Evolutionary conservation across 2,888 invertebrate genomes (phyloP).

Genomic region (Abscondita cerata): DNA sequence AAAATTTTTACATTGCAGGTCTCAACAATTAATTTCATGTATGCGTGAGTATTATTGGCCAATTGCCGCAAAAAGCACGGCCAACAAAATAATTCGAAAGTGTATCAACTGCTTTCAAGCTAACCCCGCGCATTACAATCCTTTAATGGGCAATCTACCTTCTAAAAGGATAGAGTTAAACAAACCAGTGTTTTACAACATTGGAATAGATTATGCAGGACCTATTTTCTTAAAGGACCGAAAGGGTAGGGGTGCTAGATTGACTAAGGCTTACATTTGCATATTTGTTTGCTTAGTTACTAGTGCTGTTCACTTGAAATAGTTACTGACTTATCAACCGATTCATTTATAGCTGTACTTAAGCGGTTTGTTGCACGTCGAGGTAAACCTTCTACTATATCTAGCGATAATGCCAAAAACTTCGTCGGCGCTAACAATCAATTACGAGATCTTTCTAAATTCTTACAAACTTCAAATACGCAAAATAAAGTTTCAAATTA

Average conservation of each 20-base stretch:
- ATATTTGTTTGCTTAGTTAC: constrained; percentile 2
- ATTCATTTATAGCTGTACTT: no score
- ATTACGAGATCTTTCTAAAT: no score
- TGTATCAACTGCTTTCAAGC: constrained; percentile 14
- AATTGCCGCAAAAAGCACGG: constrained; percentile 24
- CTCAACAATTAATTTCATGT: no score
- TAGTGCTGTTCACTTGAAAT: no score
- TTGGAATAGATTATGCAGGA: constrained; percentile 23
- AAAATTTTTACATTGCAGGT: constrained; percentile 35
- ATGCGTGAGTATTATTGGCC: constrained; percentile 40
- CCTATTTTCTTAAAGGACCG: constrained; percentile 25
- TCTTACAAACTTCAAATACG: no score
- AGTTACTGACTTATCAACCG: no score
- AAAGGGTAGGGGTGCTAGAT: constrained; percentile 3
- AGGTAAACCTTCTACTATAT: no score
- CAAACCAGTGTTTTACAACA: constrained; percentile 22
- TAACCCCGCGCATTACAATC: background rate
- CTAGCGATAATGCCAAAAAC: no score
- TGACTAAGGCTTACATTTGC: background rate
- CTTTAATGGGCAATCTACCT: constrained; percentile 20
- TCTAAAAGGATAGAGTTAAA: background rate
- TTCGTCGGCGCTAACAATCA: no score
- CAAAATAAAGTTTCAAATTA: no score
- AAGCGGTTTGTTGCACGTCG: no score
- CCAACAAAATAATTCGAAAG: background rate